Evolutionary conservation across 2,113 vertebrate species (phyloP).

Genomic region (Stigmatopora argus): DNA sequence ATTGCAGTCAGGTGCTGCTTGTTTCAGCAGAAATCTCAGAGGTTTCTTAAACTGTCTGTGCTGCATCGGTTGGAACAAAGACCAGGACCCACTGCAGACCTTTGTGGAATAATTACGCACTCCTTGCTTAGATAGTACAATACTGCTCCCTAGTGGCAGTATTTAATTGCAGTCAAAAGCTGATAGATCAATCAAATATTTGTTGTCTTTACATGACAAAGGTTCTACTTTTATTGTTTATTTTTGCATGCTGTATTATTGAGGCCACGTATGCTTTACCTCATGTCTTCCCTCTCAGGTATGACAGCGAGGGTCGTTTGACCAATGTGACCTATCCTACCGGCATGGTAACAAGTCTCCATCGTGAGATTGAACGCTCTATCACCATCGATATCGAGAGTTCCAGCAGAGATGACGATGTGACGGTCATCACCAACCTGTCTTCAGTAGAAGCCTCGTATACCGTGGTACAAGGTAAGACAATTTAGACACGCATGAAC

Average conservation of each 20-base stretch:
- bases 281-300: conserved; percentile 67
- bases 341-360: conserved; percentile 94
- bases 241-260: neutral
- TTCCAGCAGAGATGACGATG: conserved; percentile 94
- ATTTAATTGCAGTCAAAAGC: conserved; percentile 27
- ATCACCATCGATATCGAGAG: conserved; percentile 99
- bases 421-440: conserved; percentile 97
- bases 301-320: conserved; percentile 94
- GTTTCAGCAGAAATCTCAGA: no score
- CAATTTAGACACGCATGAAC: conserved; percentile 1
- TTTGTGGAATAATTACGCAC: no score
- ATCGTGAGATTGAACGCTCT: conserved; percentile 96
- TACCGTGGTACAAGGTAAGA: conserved; percentile 93
- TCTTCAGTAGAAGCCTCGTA: conserved; percentile 97
- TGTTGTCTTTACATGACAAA: neutral
- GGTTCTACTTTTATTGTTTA: neutral
- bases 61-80: no score
- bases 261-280: neutral
- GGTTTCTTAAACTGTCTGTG: no score
- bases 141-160: conserved; percentile 56
- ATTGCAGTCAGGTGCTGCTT: no score
- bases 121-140: conserved; percentile 6
- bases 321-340: conserved; percentile 97
- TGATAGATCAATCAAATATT: neutral
- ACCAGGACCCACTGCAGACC: no score